phyloP scores from a whole-genome alignment of 2,888 invertebrate species.

The Euclidia mi region DNA sequence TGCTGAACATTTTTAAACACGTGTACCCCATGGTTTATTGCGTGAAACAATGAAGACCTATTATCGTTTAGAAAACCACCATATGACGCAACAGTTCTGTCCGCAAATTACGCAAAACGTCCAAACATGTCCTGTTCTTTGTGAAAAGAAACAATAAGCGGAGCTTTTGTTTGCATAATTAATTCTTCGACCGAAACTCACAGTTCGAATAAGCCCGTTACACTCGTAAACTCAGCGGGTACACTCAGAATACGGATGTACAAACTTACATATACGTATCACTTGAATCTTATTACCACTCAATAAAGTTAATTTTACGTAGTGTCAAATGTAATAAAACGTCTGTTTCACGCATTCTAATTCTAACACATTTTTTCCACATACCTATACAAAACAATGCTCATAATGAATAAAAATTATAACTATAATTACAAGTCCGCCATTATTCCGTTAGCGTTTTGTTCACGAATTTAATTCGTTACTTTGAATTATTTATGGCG shows the following conservation, averaged over 20 bases:
- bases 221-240: conserved; percentile 81
- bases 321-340: conserved; percentile 12
- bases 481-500: conserved; percentile 49
- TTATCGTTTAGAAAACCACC: conserved; percentile 49
- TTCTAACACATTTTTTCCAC: conserved; percentile 72
- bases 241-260: conserved; percentile 60
- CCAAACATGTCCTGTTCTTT: conserved; percentile 80
- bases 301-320: conserved; percentile 46
- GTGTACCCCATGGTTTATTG: conserved; percentile 22
- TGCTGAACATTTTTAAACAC: conserved; percentile 23
- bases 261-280: conserved; percentile 33
- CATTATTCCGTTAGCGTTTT: conserved; percentile 71
- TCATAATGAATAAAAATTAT: conserved; percentile 70
- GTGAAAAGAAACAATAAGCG: conserved; percentile 81
- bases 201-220: conserved; percentile 83
- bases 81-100: conserved; percentile 73
- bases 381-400: conserved; percentile 71
- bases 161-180: conserved; percentile 86
- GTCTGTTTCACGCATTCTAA: conserved; percentile 78
- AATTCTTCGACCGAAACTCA: conserved; percentile 78
- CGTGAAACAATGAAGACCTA: conserved; percentile 29
- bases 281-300: conserved; percentile 41
- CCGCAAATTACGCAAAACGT: conserved; percentile 86
- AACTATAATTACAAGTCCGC: conserved; percentile 67
- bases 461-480: conserved; percentile 58